These are phyloP conservation scores for Luehdorfia chinensis DNA, from an alignment of 1,140 invertebrate species.

Conservation along the genomic window DNA sequence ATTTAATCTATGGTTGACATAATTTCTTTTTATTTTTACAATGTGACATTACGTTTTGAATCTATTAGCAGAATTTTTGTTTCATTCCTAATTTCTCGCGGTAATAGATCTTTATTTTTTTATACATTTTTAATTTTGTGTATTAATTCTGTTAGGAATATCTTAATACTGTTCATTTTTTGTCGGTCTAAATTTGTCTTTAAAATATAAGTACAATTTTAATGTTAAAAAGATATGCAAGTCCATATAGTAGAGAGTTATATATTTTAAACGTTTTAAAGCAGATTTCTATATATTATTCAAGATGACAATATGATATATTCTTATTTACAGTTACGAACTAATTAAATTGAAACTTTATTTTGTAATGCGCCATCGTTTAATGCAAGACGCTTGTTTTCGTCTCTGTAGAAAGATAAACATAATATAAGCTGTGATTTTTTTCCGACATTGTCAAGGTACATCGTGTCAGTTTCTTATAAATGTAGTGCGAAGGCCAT, in stretches of 20 bases:
- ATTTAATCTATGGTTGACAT: slow-evolving; percentile 20
- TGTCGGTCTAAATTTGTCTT: slow-evolving; percentile 65
- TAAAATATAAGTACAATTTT: slow-evolving; percentile 69
- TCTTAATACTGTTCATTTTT: slow-evolving; percentile 40
- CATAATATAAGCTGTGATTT: slow-evolving; percentile 52
- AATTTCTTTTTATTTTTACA: slow-evolving; percentile 29
- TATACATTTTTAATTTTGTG: slow-evolving; percentile 65
- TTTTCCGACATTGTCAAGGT: slow-evolving; percentile 57
- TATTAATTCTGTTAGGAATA: slow-evolving; percentile 38
- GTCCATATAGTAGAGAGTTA: slow-evolving; percentile 67
- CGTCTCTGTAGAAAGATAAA: slow-evolving; percentile 35
- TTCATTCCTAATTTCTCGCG: slow-evolving; percentile 68
- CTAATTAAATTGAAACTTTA: slow-evolving; percentile 41
- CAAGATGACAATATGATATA: slow-evolving; percentile 70
- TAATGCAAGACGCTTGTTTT: slow-evolving; percentile 20
- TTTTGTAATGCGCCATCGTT: slow-evolving; percentile 32
- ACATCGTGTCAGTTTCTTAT: slow-evolving; percentile 36
- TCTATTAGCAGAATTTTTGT: slow-evolving; percentile 32
- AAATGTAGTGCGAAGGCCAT: slow-evolving; percentile 1
- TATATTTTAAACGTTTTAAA: slow-evolving; percentile 71
- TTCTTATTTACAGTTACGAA: slow-evolving; percentile 67
- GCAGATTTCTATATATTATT: slow-evolving; percentile 73
- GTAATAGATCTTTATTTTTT: slow-evolving; percentile 74
- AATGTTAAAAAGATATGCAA: slow-evolving; percentile 52
- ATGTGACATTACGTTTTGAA: slow-evolving; percentile 28